A percentile compares a stretch with the other conserved stretches of the same genome.
Evolutionary conservation across 2,797 vertebrate species (phyloP).

Genomic region (Ctenopoma kingsleyae): DNA sequence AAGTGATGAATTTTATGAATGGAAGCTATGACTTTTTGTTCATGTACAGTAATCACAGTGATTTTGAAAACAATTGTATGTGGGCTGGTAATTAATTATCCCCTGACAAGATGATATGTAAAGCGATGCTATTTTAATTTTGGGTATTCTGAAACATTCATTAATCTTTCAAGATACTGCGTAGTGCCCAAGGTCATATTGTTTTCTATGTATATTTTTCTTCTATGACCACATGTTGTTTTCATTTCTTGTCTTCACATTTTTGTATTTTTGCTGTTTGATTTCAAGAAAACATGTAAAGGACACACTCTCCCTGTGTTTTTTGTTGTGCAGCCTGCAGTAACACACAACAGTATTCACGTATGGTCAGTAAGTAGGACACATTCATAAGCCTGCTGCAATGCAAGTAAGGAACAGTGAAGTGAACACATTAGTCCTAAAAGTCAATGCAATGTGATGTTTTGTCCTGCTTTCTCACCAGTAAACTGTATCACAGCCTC

Average conservation of each 20-base stretch:
- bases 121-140: conserved; percentile 73
- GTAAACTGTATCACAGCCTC: conserved; percentile 41
- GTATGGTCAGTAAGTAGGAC: conserved; percentile 61
- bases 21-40: conserved; percentile 47
- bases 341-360: background rate
- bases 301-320: conserved; percentile 7
- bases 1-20: conserved; percentile 56
- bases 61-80: conserved; percentile 57
- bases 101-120: conserved; percentile 65
- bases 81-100: conserved; percentile 67
- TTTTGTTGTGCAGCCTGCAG: conserved; percentile 21
- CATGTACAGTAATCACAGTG: conserved; percentile 49
- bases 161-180: conserved; percentile 73
- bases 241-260: conserved; percentile 17
- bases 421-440: conserved; percentile 31
- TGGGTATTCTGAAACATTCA: conserved; percentile 58
- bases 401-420: conserved; percentile 49
- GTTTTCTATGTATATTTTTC: conserved; percentile 42
- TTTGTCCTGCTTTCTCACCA: conserved; percentile 26
- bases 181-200: conserved; percentile 37
- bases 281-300: conserved; percentile 29
- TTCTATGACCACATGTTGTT: conserved; percentile 20
- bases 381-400: conserved; percentile 50
- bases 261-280: conserved; percentile 29
- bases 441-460: conserved; percentile 39